These are phyloP conservation scores for Rhabdornis inornatus DNA, from an alignment of 2,113 vertebrate genomes.

Conservation along the genomic window DNA sequence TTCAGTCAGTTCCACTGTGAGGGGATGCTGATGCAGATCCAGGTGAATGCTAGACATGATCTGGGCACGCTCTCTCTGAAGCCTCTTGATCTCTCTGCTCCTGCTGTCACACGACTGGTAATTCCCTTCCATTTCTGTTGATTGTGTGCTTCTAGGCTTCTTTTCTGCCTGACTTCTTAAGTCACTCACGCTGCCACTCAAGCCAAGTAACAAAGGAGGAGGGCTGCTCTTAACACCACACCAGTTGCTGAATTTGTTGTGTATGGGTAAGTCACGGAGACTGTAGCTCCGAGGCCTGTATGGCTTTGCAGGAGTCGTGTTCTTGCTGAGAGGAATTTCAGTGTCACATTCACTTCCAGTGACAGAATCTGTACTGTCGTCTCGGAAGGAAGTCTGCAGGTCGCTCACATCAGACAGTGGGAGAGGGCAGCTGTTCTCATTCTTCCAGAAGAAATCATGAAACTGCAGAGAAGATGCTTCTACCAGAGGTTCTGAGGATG, in stretches of 20 bases:
- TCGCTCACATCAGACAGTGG: constrained; percentile 35
- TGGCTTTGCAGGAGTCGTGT: neutral
- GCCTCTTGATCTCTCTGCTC: constrained; percentile 74
- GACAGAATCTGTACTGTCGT: constrained; percentile 67
- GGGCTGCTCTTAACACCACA: constrained; percentile 74
- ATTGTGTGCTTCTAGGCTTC: neutral
- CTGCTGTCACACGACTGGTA: constrained; percentile 43
- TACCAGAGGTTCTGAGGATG: neutral
- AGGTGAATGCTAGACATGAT: constrained; percentile 83
- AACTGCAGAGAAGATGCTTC: constrained; percentile 20
- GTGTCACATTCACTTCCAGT: constrained; percentile 82
- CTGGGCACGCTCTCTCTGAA: constrained; percentile 78
- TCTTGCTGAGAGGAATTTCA: constrained; percentile 75
- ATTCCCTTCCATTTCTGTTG: neutral
- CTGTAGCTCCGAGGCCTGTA: constrained; percentile 34
- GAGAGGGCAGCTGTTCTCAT: neutral
- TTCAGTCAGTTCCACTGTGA: constrained; percentile 88
- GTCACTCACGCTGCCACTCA: neutral
- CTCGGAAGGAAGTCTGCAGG: constrained; percentile 49
- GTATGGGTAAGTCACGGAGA: constrained; percentile 78
- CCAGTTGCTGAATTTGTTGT: constrained; percentile 92
- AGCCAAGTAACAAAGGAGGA: neutral
- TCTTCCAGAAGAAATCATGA: constrained; percentile 19
- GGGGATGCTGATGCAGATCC: constrained; percentile 76
- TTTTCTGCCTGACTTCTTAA: neutral